A percentile compares a stretch with the other conserved stretches of the same genome.
Evolutionary conservation across 1,140 invertebrate genomes (phyloP).

Genomic region (Lepidurus packardi): DNA sequence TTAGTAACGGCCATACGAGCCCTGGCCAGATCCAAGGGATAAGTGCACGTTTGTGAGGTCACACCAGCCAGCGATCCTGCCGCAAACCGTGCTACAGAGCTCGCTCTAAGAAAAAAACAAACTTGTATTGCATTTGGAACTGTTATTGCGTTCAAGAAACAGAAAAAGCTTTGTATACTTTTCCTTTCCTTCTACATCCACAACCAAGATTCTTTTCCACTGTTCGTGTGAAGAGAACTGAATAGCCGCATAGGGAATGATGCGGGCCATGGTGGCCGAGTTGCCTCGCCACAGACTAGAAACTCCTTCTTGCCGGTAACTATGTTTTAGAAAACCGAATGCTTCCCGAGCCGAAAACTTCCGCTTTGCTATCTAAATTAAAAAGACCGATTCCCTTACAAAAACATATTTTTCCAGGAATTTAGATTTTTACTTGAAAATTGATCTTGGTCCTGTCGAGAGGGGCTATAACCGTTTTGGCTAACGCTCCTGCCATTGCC

Average conservation of each 20-base stretch:
- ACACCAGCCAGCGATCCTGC: slow-evolving; percentile 90
- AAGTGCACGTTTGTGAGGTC: slow-evolving; percentile 87
- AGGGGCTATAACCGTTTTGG: slow-evolving; percentile 94
- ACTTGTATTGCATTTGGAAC: background rate
- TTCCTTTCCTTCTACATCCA: slow-evolving; percentile 57
- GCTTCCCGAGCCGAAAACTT: slow-evolving; percentile 75
- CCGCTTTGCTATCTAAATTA: slow-evolving; percentile 51
- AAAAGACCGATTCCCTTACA: background rate
- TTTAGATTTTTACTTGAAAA: slow-evolving; percentile 69
- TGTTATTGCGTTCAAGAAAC: slow-evolving; percentile 6
- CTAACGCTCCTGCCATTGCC: slow-evolving; percentile 83
- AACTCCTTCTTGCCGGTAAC: slow-evolving; percentile 67
- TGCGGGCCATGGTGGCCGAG: slow-evolving; percentile 93
- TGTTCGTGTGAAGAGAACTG: slow-evolving; percentile 97
- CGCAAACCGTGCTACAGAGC: slow-evolving; percentile 57
- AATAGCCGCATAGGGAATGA: slow-evolving; percentile 93
- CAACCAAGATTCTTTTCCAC: slow-evolving; percentile 74
- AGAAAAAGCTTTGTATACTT: slow-evolving; percentile 6
- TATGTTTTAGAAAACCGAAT: slow-evolving; percentile 64
- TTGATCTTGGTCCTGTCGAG: slow-evolving; percentile 96
- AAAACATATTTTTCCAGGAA: slow-evolving; percentile 16
- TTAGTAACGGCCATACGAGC: slow-evolving; percentile 96
- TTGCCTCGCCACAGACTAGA: slow-evolving; percentile 90
- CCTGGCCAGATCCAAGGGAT: slow-evolving; percentile 91
- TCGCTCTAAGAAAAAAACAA: slow-evolving; percentile 28